Percentiles rank a stretch among this genome's conserved stretches.
phyloP scores from a whole-genome alignment of 1,140 invertebrate species.

The Ridgeia piscesae region DNA sequence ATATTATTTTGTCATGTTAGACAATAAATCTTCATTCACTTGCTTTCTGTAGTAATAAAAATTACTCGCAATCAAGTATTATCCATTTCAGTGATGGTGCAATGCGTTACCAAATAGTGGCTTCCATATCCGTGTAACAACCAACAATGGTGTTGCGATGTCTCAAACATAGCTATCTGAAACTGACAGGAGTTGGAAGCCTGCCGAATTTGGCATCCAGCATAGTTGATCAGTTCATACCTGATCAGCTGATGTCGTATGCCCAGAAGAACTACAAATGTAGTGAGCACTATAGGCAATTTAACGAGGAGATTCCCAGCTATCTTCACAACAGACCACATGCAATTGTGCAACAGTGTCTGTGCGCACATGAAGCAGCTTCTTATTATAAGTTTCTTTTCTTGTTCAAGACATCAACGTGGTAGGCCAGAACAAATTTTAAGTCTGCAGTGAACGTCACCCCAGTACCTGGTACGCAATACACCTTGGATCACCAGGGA shows the following conservation, averaged over 20 bases:
- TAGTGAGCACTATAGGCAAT: neutral
- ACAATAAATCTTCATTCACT: too few species aligned
- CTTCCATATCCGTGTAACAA: too few species aligned
- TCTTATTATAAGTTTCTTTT: neutral
- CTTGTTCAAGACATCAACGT: neutral
- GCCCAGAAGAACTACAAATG: neutral
- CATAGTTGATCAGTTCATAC: too few species aligned
- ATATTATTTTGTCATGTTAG: too few species aligned
- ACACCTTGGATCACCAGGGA: neutral
- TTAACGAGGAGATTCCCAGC: neutral
- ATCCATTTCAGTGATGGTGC: too few species aligned
- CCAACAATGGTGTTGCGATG: too few species aligned
- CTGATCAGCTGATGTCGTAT: neutral
- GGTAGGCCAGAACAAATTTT: neutral
- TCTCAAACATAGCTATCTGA: too few species aligned
- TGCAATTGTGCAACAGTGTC: neutral
- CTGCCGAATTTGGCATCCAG: too few species aligned
- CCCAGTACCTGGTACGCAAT: neutral
- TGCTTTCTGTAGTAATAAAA: too few species aligned
- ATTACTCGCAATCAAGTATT: too few species aligned
- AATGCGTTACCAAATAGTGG: too few species aligned
- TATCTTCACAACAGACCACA: neutral
- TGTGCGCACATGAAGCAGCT: neutral
- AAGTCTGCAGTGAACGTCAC: neutral
- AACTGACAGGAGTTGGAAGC: too few species aligned